Evolutionary conservation across 2,888 invertebrate genomes (phyloP).

Genomic region (Yponomeuta sedellus): DNA sequence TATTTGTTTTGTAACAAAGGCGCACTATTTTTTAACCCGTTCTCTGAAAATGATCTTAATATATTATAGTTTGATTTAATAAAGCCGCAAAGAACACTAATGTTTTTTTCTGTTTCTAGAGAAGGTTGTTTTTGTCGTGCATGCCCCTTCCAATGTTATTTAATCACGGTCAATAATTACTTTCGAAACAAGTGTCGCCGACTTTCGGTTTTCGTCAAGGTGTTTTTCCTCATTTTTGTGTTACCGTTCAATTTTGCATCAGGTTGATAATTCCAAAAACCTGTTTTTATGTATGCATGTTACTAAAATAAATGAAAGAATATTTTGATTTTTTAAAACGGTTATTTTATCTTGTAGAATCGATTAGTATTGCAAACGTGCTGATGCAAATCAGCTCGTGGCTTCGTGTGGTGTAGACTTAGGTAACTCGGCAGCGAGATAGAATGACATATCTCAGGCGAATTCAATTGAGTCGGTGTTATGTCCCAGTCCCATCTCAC

Average conservation of each 20-base stretch:
- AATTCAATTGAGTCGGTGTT: no score
- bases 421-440: no score
- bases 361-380: not conserved
- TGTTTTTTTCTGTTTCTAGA: not conserved
- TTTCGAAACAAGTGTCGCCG: conserved; percentile 12
- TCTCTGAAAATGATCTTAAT: not conserved
- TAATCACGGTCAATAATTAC: conserved; percentile 9
- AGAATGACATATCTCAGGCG: no score
- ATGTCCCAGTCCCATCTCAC: no score
- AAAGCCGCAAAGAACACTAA: not conserved
- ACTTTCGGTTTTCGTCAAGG: conserved; percentile 10
- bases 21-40: not conserved
- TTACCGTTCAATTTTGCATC: not conserved
- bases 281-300: not conserved
- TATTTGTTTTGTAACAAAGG: not conserved
- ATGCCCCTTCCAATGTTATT: conserved; percentile 11
- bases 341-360: not conserved
- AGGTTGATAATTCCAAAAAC: not conserved
- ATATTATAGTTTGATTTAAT: not conserved
- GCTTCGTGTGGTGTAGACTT: not conserved
- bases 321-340: not conserved
- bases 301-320: not conserved
- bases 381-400: not conserved
- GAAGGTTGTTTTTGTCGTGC: not conserved
- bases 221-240: conserved; percentile 5